Conservation (phyloP, 2,797 vertebrate species). For the Falco biarmicus region DNA sequence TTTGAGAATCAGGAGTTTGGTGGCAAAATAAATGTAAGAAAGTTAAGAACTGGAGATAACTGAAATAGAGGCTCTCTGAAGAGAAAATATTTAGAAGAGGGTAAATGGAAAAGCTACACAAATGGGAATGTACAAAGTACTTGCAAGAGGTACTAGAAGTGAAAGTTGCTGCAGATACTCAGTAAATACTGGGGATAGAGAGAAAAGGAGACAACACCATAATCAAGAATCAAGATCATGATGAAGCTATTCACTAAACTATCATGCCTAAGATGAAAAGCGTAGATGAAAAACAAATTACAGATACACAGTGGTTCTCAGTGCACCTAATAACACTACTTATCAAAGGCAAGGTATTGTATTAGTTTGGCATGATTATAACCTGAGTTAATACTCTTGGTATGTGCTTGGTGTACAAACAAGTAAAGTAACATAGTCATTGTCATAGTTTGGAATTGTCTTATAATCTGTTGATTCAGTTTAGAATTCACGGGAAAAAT, state of each 20-base stretch:
- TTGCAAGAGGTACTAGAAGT: neutral
- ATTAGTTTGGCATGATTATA: constrained; percentile 22
- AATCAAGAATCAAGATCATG: neutral
- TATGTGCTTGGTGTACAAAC: neutral
- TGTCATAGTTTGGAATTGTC: neutral
- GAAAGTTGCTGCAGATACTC: neutral
- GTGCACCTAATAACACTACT: neutral
- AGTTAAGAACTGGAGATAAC: neutral
- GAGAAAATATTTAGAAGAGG: neutral
- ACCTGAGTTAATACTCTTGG: constrained; percentile 52
- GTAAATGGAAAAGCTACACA: neutral
- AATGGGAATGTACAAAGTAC: neutral
- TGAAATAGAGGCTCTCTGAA: neutral
- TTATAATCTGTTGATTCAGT: neutral
- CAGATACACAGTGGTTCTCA: neutral
- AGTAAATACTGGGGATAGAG: neutral
- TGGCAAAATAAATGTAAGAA: neutral
- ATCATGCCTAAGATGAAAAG: neutral
- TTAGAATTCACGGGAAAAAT: constrained; percentile 17
- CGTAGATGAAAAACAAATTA: neutral
- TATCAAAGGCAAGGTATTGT: constrained; percentile 40
- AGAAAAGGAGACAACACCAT: neutral
- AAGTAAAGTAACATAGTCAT: neutral
- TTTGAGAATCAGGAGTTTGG: neutral
- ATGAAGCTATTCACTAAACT: neutral